Base-by-base conservation (phyloP, 2,113 vertebrate species). In the Pangasianodon gigas region DNA sequence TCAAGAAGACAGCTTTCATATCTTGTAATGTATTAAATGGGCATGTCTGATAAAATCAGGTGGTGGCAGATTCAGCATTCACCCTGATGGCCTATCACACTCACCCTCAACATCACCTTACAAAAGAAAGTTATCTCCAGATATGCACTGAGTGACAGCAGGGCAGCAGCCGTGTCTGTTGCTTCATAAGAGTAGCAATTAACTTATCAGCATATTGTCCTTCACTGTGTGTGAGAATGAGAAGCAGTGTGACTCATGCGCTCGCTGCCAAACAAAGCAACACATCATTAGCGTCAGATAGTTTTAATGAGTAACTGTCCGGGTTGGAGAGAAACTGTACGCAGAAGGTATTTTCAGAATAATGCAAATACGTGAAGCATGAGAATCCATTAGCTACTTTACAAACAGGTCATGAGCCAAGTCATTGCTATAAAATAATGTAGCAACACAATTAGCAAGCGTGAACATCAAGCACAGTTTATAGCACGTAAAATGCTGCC, bases 111-210 rank as follows among this genome's bases (percentile, higher is more conserved):
- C 91, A 93, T 95, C 92, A 92, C 87, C 81, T 90, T 89, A 92
- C 91, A 94, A 94, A 92, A 86, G 83, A 4, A 29, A 80, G 93
- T 94, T 92, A 94, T 95, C 93, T 94, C 67, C 58, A 87, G 69
- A 69, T 90, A 90, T 88, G 86, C 74, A 88, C 89, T 87, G 83
- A 58, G 85, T 91, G 93, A 93, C 94, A 93, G 91, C 91, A 90
- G 81, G 85, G 92, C 80, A 89, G 93, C 91, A 90, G 88, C 74
- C 89, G 91, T 24, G 69, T 89, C 91, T 80, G 80, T 91, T 93
- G 84, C 84, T 91, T 90, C 91, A 91, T 94, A 94, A 94, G 93
- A 86, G 88, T 88, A 91, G 92, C 94, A 94, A 95, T 95, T 94
- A 95, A 94, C 93, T 86, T 94, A 94, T 95, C 93, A 92, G 90